phyloP scores from a whole-genome alignment of 2,888 invertebrate genomes.

The Anodontia alba region DNA sequence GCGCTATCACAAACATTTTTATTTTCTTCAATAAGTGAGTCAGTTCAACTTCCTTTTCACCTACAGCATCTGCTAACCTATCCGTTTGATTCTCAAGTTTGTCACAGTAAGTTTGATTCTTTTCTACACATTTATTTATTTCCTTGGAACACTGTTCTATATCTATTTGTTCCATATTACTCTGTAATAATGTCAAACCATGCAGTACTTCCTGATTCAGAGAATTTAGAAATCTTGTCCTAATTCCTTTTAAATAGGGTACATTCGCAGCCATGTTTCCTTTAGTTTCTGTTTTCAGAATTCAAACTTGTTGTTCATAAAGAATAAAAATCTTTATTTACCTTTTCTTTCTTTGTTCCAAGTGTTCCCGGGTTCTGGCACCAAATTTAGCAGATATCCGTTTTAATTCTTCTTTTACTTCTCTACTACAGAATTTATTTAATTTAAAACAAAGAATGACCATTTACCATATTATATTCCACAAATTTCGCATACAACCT shows the following conservation, averaged over 20 bases:
- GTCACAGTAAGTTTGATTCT: neutral
- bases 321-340: neutral
- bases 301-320: neutral
- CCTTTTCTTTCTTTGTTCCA: neutral
- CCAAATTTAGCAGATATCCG: neutral
- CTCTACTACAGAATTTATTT: no score
- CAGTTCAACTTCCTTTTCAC: neutral
- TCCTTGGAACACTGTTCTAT: neutral
- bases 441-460: no score
- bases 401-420: no score
- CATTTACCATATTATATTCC: no score
- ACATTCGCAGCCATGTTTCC: neutral
- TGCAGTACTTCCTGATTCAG: neutral
- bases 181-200: neutral
- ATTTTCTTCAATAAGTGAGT: neutral
- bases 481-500: no score
- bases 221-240: neutral
- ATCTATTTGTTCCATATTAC: neutral
- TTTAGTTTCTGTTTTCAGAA: neutral
- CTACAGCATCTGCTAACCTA: neutral
- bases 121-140: neutral
- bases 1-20: neutral
- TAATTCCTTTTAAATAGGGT: neutral
- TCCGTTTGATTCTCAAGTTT: neutral
- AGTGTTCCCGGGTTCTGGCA: neutral